Evolutionary conservation across 2,888 invertebrate genomes (phyloP).

Genomic region (Drosophila maculinotata): DNA sequence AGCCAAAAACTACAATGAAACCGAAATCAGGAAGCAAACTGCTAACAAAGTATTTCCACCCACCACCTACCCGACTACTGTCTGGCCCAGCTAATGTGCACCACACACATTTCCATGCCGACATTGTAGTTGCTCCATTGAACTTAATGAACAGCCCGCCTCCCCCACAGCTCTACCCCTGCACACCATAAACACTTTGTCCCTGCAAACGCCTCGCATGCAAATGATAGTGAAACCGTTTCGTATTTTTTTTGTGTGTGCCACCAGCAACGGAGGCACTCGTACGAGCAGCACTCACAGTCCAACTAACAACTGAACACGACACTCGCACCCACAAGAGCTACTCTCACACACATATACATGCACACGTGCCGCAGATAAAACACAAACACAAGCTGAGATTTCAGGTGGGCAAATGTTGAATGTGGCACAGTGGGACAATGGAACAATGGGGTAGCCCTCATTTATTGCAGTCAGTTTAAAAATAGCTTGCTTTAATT

Average conservation of each 20-base stretch:
- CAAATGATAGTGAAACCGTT: slow-evolving; percentile 69
- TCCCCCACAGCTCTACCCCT: neutral
- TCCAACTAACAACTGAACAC: slow-evolving; percentile 51
- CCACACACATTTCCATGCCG: slow-evolving; percentile 49
- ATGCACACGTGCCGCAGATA: slow-evolving; percentile 22
- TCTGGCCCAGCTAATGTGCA: slow-evolving; percentile 31
- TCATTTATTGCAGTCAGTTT: neutral
- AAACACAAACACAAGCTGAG: slow-evolving; percentile 27
- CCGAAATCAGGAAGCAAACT: slow-evolving; percentile 49
- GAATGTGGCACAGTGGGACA: slow-evolving; percentile 25
- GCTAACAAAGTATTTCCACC: slow-evolving; percentile 27
- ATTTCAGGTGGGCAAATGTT: slow-evolving; percentile 53
- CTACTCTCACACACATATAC: slow-evolving; percentile 29
- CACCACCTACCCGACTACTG: neutral
- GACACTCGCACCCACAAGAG: slow-evolving; percentile 10
- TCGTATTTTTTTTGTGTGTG: slow-evolving; percentile 15
- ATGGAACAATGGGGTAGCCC: neutral
- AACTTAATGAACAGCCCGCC: slow-evolving; percentile 54
- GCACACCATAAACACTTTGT: slow-evolving; percentile 41
- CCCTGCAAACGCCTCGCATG: slow-evolving; percentile 24
- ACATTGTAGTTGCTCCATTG: slow-evolving; percentile 39
- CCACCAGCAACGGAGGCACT: slow-evolving; percentile 32
- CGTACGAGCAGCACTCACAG: slow-evolving; percentile 35
- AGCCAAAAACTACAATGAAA: slow-evolving; percentile 42
- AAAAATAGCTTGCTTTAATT: neutral